A percentile compares a stretch with the other conserved stretches of the same genome.
These are phyloP conservation scores for Heliconius hortense DNA, from an alignment of 2,888 invertebrate species.

Conservation along the genomic window DNA sequence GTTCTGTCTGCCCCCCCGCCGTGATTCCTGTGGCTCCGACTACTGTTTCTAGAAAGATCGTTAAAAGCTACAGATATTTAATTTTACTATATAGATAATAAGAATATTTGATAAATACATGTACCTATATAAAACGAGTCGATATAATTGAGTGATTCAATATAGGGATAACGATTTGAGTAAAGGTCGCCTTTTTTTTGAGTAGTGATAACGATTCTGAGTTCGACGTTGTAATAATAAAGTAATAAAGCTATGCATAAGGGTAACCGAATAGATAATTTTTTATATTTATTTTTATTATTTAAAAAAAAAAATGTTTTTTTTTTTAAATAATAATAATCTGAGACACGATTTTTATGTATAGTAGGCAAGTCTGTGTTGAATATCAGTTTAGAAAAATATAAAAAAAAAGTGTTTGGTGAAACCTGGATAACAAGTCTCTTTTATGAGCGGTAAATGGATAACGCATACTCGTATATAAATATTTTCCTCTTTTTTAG, in stretches of 20 bases:
- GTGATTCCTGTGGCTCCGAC: not conserved
- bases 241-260: too few species aligned
- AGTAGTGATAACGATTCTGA: too few species aligned
- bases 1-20: not conserved
- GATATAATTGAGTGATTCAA: too few species aligned
- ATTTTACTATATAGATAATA: not conserved
- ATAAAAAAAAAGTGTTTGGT: not conserved
- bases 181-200: too few species aligned
- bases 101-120: not conserved
- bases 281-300: too few species aligned
- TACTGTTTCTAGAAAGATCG: conserved; percentile 1
- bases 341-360: too few species aligned
- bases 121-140: not conserved
- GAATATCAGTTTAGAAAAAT: not conserved
- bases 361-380: not conserved
- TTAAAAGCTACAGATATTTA: not conserved
- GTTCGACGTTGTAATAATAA: too few species aligned
- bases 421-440: not conserved
- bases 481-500: too few species aligned
- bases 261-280: too few species aligned
- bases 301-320: too few species aligned
- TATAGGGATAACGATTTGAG: too few species aligned
- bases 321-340: too few species aligned
- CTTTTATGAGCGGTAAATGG: not conserved
- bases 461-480: not conserved